Evolutionary conservation across 2,888 invertebrate genomes (phyloP).

Genomic region (Physocephala rufipes): DNA sequence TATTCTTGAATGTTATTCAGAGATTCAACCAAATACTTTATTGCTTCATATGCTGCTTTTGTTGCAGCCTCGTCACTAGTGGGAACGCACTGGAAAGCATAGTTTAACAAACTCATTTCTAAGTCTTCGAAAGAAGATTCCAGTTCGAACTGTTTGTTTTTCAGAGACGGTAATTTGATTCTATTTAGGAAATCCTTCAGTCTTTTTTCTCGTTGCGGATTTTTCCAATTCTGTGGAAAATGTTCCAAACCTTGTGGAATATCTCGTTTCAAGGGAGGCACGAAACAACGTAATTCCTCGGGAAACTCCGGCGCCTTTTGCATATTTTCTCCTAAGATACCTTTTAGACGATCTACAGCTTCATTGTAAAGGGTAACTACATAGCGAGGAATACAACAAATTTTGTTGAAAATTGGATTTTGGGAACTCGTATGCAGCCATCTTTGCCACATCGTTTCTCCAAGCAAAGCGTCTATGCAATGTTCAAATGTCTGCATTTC

Average conservation of each 20-base stretch:
- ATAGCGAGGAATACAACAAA: conserved; percentile 65
- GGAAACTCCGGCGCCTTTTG: conserved; percentile 73
- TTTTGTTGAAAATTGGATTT: conserved; percentile 61
- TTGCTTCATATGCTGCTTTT: conserved; percentile 52
- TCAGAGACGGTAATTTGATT: conserved; percentile 66
- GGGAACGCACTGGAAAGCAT: conserved; percentile 47
- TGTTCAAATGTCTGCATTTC: conserved; percentile 70
- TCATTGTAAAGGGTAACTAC: conserved; percentile 74
- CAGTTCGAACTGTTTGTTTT: conserved; percentile 35
- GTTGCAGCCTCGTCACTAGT: conserved; percentile 49
- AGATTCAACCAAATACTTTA: conserved; percentile 51
- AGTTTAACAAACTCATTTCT: conserved; percentile 55
- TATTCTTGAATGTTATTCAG: conserved; percentile 41
- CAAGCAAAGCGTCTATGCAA: conserved; percentile 70
- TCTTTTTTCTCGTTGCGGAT: conserved; percentile 65
- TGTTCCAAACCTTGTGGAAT: conserved; percentile 75
- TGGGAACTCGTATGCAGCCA: conserved; percentile 59
- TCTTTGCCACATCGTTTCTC: conserved; percentile 72
- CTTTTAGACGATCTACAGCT: conserved; percentile 71
- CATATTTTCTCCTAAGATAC: conserved; percentile 71
- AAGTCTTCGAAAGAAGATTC: conserved; percentile 44
- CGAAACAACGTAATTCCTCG: conserved; percentile 70
- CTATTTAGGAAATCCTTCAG: conserved; percentile 69
- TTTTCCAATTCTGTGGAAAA: conserved; percentile 72
- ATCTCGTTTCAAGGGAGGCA: conserved; percentile 63